Evolutionary conservation across 2,113 vertebrate species (phyloP).

Genomic region (Setophaga petechia): DNA sequence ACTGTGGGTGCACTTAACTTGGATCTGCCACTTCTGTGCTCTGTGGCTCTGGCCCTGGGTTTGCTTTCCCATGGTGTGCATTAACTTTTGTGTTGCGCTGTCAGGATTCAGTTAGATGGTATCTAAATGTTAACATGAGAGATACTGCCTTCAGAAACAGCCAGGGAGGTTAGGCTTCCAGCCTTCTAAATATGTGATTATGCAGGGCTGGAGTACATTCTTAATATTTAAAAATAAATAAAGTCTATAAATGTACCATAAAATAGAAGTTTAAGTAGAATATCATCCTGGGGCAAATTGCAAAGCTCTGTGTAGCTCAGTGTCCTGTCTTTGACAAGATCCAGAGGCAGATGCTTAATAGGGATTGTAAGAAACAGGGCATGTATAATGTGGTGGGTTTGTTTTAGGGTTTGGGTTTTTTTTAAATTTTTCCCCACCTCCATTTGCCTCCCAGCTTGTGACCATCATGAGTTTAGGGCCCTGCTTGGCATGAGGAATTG

Average conservation of each 20-base stretch:
- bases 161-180: neutral
- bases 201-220: neutral
- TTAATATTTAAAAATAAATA: conserved; percentile 44
- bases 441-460: neutral
- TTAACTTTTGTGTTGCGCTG: neutral
- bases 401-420: neutral
- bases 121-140: neutral
- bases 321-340: conserved; percentile 13
- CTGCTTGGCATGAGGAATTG: neutral
- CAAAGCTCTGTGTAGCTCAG: neutral
- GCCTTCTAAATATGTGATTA: neutral
- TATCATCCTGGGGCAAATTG: neutral
- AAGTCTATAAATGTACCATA: conserved; percentile 2
- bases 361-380: conserved; percentile 3
- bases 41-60: neutral
- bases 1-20: neutral
- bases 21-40: neutral
- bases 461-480: neutral
- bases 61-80: neutral
- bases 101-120: conserved; percentile 13
- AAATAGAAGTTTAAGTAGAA: conserved; percentile 22
- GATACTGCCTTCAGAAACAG: neutral
- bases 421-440: neutral
- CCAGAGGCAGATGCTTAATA: conserved; percentile 29
- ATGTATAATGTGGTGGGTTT: neutral